Conservation (phyloP, 1,140 invertebrate species). For the Hesperophylax magnus region DNA sequence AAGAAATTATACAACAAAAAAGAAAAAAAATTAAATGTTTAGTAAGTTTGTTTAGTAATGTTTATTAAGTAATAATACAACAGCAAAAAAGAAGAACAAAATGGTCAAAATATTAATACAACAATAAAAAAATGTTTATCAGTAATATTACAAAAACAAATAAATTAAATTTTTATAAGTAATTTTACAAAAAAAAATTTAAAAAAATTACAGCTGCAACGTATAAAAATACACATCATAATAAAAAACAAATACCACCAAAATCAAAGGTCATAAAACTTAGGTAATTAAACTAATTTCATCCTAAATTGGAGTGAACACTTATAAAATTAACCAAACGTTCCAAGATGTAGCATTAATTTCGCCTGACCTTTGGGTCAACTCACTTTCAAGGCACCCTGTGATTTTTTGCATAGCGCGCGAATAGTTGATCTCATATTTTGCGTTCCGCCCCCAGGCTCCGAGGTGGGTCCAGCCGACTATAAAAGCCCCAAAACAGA, state of each 20-base stretch:
- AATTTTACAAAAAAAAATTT: too few relatives aligned
- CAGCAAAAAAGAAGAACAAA: too few relatives aligned
- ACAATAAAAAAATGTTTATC: too few relatives aligned
- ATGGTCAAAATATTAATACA: too few relatives aligned
- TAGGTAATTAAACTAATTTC: background rate
- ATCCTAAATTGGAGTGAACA: background rate
- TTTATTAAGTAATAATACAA: too few relatives aligned
- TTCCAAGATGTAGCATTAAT: background rate
- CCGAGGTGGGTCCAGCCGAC: slow-evolving; percentile 14
- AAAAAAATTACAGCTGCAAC: too few relatives aligned
- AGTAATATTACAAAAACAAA: too few relatives aligned
- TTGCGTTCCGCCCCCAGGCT: slow-evolving; percentile 46
- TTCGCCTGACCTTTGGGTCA: background rate
- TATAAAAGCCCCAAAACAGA: slow-evolving; percentile 49
- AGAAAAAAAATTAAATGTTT: too few relatives aligned
- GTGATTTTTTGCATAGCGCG: slow-evolving; percentile 29
- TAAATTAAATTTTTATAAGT: too few relatives aligned
- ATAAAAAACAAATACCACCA: background rate
- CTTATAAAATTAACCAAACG: background rate
- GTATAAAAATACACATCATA: too few relatives aligned
- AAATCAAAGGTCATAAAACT: background rate
- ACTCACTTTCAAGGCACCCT: slow-evolving; percentile 41
- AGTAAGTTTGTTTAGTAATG: too few relatives aligned
- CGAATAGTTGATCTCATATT: slow-evolving; percentile 52
- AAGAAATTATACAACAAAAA: too few relatives aligned